phyloP scores from a whole-genome alignment of 1,140 invertebrate genomes.

The Neelides sp. region DNA sequence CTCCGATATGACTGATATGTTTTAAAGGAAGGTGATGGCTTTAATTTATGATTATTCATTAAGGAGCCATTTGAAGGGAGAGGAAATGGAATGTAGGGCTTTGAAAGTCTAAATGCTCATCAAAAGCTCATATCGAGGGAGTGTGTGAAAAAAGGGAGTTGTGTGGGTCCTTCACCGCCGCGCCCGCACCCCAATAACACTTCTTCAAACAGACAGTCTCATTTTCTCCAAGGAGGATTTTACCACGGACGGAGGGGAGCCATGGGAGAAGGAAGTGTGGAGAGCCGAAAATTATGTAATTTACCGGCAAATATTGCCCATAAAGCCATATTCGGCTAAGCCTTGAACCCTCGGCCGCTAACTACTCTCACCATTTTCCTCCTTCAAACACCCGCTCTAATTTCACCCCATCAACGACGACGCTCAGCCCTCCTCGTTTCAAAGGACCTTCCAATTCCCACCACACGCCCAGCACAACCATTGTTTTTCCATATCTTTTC shows the following conservation, averaged over 20 bases:
- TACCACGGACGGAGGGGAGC: not conserved
- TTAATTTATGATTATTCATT: constrained; percentile 27
- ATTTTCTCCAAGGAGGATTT: constrained; percentile 15
- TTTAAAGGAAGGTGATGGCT: no score
- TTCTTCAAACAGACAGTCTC: constrained; percentile 28
- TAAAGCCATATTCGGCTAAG: constrained; percentile 12
- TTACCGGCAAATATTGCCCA: constrained; percentile 24
- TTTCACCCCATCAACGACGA: constrained; percentile 24
- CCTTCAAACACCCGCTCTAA: constrained; percentile 14
- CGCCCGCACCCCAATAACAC: constrained; percentile 27
- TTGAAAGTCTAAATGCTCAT: constrained; percentile 27
- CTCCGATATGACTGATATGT: no score
- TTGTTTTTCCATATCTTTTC: no score
- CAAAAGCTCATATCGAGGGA: constrained; percentile 24
- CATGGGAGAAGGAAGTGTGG: not conserved
- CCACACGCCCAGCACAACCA: no score
- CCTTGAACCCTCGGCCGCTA: not conserved
- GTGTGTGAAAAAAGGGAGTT: constrained; percentile 10
- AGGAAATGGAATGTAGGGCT: constrained; percentile 16
- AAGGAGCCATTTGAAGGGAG: constrained; percentile 13
- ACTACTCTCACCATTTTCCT: not conserved
- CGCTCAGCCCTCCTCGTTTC: no score
- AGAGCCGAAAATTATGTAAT: constrained; percentile 23
- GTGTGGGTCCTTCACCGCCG: constrained; percentile 5
- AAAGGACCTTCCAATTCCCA: no score